These are phyloP conservation scores for Thermophis baileyi DNA, from an alignment of 2,113 vertebrate species.

Conservation along the genomic window DNA sequence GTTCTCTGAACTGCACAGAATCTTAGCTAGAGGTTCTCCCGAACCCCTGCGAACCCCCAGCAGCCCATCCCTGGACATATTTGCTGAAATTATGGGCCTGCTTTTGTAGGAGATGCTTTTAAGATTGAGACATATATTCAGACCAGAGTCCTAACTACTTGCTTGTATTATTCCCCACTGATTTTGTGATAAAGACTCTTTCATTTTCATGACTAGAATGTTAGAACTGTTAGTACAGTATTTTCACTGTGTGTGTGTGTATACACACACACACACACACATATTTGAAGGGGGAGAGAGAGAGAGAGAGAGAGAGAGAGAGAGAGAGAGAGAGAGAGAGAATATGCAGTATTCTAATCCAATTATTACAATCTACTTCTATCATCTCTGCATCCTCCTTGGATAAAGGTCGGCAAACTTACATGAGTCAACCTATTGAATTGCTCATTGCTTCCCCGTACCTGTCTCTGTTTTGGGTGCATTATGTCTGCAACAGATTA, in stretches of 20 bases:
- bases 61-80: too few relatives aligned
- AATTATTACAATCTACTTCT: constrained; percentile 2
- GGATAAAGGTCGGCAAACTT: background rate
- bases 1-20: too few relatives aligned
- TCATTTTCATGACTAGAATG: background rate
- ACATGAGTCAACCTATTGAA: background rate
- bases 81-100: background rate
- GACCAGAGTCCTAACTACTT: background rate
- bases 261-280: too few relatives aligned
- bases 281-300: too few relatives aligned
- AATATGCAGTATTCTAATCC: background rate
- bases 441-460: background rate
- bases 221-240: background rate
- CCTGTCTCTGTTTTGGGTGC: background rate
- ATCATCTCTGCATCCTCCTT: background rate
- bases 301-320: background rate
- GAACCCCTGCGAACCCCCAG: too few relatives aligned
- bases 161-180: constrained; percentile 2
- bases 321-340: background rate
- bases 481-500: background rate
- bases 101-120: background rate
- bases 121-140: background rate
- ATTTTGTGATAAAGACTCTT: constrained; percentile 42
- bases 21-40: too few relatives aligned
- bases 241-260: too few relatives aligned